Evolutionary conservation across 2,888 invertebrate species (phyloP).

Genomic region (Bunonema sp.): DNA sequence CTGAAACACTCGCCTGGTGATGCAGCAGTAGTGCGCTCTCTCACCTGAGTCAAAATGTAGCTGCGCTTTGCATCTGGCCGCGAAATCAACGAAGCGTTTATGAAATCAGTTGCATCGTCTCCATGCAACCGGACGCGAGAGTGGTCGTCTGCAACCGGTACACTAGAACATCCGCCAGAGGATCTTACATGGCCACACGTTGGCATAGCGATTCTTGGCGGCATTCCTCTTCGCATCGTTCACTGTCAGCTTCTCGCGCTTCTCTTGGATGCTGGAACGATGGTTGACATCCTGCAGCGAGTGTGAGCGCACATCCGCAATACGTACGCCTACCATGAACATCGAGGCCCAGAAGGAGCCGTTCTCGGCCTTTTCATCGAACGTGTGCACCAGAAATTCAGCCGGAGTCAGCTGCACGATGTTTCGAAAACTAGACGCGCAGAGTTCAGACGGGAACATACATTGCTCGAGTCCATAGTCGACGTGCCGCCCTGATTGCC

Average conservation of each 20-base stretch:
- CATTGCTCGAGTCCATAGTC: too few relatives aligned
- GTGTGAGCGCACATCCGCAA: too few relatives aligned
- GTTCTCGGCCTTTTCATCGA: too few relatives aligned
- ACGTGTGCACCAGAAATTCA: too few relatives aligned
- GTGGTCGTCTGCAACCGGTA: slow-evolving; percentile 24
- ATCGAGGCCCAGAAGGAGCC: too few relatives aligned
- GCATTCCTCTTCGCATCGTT: slow-evolving; percentile 11
- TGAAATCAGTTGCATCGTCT: slow-evolving; percentile 16
- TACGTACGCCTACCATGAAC: too few relatives aligned
- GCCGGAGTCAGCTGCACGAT: too few relatives aligned
- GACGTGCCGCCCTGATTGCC: too few relatives aligned
- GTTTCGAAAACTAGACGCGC: too few relatives aligned
- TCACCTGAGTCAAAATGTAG: slow-evolving; percentile 33
- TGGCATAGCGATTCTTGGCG: slow-evolving; percentile 29
- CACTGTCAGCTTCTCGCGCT: slow-evolving; percentile 6
- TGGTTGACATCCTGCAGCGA: slow-evolving; percentile 5
- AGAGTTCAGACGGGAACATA: too few relatives aligned
- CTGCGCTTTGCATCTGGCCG: slow-evolving; percentile 14
- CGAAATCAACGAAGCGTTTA: slow-evolving; percentile 31
- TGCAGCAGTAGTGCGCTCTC: background rate
- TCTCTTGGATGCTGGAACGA: slow-evolving; percentile 7
- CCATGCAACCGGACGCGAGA: slow-evolving; percentile 16
- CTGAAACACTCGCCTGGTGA: slow-evolving; percentile 6
- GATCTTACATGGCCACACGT: slow-evolving; percentile 28
- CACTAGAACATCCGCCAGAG: background rate